These are phyloP conservation scores for Antennarius maculatus DNA, from an alignment of 2,797 vertebrate genomes.

Conservation along the genomic window DNA sequence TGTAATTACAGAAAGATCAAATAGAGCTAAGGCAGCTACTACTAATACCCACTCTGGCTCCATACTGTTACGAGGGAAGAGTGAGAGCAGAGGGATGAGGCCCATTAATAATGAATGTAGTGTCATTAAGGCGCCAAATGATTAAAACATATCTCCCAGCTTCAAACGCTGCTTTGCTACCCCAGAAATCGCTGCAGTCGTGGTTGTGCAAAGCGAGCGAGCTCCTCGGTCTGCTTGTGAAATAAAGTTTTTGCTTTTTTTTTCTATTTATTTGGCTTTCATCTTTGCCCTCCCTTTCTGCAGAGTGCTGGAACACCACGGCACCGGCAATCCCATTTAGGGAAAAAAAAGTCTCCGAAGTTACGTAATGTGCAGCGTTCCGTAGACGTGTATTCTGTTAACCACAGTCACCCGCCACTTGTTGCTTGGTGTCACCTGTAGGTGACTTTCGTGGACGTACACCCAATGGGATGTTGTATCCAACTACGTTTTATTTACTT, in stretches of 20 bases:
- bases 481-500: conserved; percentile 15
- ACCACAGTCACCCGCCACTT: background rate
- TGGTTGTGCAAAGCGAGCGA: conserved; percentile 65
- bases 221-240: conserved; percentile 65
- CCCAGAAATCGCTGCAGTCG: conserved; percentile 67
- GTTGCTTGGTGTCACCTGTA: conserved; percentile 14
- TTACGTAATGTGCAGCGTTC: conserved; percentile 38
- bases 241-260: conserved; percentile 59
- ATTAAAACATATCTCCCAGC: conserved; percentile 91
- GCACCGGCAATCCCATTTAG: conserved; percentile 36
- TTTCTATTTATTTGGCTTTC: conserved; percentile 53
- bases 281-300: conserved; percentile 25
- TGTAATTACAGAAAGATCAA: conserved; percentile 89
- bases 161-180: conserved; percentile 81
- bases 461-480: conserved; percentile 12
- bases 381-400: conserved; percentile 15
- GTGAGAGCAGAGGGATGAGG: conserved; percentile 64
- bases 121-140: conserved; percentile 89
- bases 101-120: conserved; percentile 92
- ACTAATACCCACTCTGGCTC: conserved; percentile 77
- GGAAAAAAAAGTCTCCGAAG: conserved; percentile 5
- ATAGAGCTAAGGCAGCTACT: conserved; percentile 78
- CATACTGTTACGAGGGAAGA: conserved; percentile 64
- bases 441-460: background rate
- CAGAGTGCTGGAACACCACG: conserved; percentile 55